These are phyloP conservation scores for Halcyon malimbica DNA, from an alignment of 2,113 vertebrate genomes.

Conservation along the genomic window DNA sequence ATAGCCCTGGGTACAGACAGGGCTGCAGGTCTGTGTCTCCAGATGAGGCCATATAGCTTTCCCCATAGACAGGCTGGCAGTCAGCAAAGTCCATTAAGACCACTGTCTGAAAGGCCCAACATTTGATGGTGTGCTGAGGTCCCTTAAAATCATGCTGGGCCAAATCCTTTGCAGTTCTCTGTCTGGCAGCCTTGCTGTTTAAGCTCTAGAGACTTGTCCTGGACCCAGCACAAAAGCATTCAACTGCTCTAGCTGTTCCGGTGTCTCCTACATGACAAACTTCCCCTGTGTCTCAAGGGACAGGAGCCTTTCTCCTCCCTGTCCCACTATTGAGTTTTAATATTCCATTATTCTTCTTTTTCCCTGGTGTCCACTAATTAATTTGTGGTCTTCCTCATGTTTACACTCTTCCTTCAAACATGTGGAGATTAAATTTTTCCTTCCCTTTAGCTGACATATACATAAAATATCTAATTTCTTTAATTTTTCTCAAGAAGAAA, in stretches of 20 bases:
- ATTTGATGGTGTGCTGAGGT: background rate
- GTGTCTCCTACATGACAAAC: background rate
- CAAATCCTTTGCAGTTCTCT: background rate
- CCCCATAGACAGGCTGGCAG: background rate
- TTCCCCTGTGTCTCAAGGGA: background rate
- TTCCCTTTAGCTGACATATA: background rate
- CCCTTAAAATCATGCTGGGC: background rate
- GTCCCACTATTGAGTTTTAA: background rate
- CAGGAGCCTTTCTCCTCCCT: background rate
- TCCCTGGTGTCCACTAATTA: background rate
- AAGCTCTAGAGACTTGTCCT: background rate
- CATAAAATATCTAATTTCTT: background rate
- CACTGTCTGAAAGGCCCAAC: background rate
- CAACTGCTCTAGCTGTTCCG: background rate
- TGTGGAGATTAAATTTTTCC: background rate
- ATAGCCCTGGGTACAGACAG: background rate
- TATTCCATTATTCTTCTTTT: background rate
- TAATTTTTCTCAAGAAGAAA: background rate
- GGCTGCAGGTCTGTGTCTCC: background rate
- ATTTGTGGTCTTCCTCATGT: background rate
- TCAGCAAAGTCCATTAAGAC: background rate
- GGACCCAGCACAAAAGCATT: background rate
- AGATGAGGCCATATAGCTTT: background rate
- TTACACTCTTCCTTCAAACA: background rate
- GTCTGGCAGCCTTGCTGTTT: background rate